Conservation (phyloP, 2,888 invertebrate species). For the Conus canariensis region DNA sequence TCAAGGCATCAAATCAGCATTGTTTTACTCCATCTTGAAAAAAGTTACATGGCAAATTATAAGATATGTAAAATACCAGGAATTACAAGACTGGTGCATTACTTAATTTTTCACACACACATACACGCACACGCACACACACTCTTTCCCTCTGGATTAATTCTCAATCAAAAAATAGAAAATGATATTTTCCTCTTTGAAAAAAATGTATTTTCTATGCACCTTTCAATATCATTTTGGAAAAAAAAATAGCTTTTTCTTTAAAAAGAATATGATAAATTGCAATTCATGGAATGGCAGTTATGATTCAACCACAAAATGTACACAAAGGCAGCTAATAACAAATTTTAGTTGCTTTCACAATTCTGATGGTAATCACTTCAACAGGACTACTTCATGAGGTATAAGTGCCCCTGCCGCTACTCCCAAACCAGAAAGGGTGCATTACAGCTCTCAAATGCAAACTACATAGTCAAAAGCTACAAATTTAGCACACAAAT, state of each 20-base stretch:
- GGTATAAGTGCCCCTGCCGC: too few species aligned
- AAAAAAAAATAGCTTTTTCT: background rate
- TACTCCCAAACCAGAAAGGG: too few species aligned
- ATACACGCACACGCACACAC: background rate
- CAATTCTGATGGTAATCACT: too few species aligned
- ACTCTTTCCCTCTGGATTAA: background rate
- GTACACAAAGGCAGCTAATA: background rate
- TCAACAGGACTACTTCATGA: too few species aligned
- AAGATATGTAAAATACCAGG: background rate
- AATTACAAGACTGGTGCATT: background rate
- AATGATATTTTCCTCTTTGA: too few species aligned
- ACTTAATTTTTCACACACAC: background rate
- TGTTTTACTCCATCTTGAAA: too few species aligned
- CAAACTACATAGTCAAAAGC: background rate
- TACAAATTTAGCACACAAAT: background rate
- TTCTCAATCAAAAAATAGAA: background rate
- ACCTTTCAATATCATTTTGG: background rate
- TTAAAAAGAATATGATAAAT: background rate
- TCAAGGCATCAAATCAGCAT: background rate
- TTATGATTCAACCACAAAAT: background rate
- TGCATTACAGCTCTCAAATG: background rate
- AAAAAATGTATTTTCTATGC: background rate
- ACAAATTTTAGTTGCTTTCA: background rate
- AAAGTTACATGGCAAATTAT: too few species aligned
- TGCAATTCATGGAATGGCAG: slow-evolving; percentile 22